Evolutionary conservation across 2,888 invertebrate species (phyloP), one percentile per base, ranked within the genome.

Genomic region (Ypsolopha scabrella): DNA sequence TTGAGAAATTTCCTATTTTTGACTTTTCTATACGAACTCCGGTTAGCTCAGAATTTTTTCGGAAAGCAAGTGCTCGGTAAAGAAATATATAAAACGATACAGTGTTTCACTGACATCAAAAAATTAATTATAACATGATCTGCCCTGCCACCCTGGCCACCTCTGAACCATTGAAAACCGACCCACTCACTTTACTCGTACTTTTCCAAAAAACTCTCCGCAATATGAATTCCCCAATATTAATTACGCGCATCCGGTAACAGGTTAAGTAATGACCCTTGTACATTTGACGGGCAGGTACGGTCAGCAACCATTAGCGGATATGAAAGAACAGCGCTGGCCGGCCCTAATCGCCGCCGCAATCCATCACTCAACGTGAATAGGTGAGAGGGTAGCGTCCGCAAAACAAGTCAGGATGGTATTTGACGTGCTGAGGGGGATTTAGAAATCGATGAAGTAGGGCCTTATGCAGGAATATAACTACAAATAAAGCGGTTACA

Each of bases 221-320:
- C 24, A 46, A 46, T 48, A 36, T 35, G 13, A 35, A 41, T 36
- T 54, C 48, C 51, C 50, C 38, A 34, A 69, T 78, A 82, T 83
- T 83, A 82, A 83, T 85, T 80, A 79, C 80, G 60, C 67, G 63
- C 67, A 36, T 10, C 9, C 46, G 46, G 65, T 61, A 77, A 78
- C 78, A 72, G 72, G 70, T 74, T 82, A 82, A 85, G 85, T 85
- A 83, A 83, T 82, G 83, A 81, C 85, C 83, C 82, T 82, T 82
- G 83, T 85, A 79, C 77, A 76, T 75, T 75, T 79, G 83, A 82
- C 83, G 50, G 50, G 50, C 38, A 48, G 48, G 48, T 48, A 48
- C 48, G 37, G 48, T 37, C 38, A 48, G 38, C 48, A 38, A 37
- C 80, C 83, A 83, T 85, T 85, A 85, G 83, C 64, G 80, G 82